Evolutionary conservation across 2,113 vertebrate species (phyloP), one percentile per base, ranked within the genome.

Genomic region (Sialia sialis): DNA sequence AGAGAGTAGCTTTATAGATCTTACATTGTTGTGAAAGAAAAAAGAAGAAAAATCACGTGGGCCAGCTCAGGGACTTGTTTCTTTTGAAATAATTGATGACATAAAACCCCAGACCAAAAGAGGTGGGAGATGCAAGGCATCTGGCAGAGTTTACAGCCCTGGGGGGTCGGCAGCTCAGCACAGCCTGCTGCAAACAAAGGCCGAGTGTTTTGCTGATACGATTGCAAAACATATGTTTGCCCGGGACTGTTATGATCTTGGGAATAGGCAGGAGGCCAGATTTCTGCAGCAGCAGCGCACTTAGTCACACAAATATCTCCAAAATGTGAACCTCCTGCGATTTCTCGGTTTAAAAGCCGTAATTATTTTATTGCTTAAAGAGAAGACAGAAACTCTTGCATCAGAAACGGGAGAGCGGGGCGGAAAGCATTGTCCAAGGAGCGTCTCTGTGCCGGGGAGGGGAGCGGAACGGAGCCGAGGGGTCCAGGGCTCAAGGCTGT

Each of bases 221-320:
- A 94, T 94, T 96, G 94, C 96, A 96, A 95, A 96, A 95, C 95
- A 67, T 78, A 77, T 96, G 95, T 96, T 96, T 95, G 94, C 95
- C 80, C 89, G 44, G 94, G 83, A 90, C 90, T 95, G 94, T 85
- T 90, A 66, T 7, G 90, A 93, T 94, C 85, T 83, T 90, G 94
- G 90, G 83, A 95, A 83, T 10, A 86, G 94, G 95, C 95, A 88
- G 46, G 68, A 69, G 83, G 95, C 95, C 92, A 95, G 6, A 77
- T 26, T 62, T 56, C 79, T 74, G 63, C 72, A 74, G 90, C 83
- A 44, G 86, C n/a, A 54, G 60, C 69, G 1, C 7, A 51, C 63
- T 93, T 49, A 60, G 74, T 82, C 90, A 77, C 70, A 77, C 85
- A 48, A 41, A 44, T 77, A 86, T 51, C 88, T 92, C 44, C 90